Percentiles rank a stretch among this genome's conserved stretches.
Conservation (phyloP, 2,797 vertebrate species). For the Leucoraja ocellata region DNA sequence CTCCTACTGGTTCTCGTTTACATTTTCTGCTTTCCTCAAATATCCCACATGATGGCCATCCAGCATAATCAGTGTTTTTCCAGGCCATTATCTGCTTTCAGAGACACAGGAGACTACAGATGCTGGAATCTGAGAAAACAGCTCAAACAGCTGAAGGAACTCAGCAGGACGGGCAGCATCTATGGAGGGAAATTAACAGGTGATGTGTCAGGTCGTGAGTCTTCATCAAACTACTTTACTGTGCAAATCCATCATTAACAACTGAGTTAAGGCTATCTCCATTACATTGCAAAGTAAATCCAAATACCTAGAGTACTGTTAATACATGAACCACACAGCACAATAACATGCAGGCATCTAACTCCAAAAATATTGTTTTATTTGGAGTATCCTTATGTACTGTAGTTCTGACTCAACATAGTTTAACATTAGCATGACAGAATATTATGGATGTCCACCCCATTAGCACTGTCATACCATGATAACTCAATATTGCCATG, state of each 20-base stretch:
- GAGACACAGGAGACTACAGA: too few species aligned
- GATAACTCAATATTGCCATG: neutral
- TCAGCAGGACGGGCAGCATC: too few species aligned
- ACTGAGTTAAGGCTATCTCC: neutral
- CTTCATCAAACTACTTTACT: neutral
- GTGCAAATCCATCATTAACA: neutral
- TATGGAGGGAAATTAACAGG: too few species aligned
- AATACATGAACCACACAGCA: neutral
- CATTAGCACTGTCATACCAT: neutral
- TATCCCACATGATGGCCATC: neutral
- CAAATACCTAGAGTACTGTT: neutral
- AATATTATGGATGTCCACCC: neutral
- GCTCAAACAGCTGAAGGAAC: too few species aligned
- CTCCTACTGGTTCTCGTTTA: neutral
- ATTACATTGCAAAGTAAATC: neutral
- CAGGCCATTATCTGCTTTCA: neutral
- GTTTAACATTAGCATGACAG: neutral
- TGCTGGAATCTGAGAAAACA: too few species aligned
- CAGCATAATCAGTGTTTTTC: neutral
- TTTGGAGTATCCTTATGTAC: too few species aligned
- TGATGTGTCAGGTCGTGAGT: too few species aligned
- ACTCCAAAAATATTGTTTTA: neutral
- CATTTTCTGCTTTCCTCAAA: neutral
- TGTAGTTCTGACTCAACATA: neutral
- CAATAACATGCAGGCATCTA: neutral